Evolutionary conservation across 2,113 vertebrate species (phyloP), one percentile per base, ranked within the genome.

Genomic region (Natator depressus): DNA sequence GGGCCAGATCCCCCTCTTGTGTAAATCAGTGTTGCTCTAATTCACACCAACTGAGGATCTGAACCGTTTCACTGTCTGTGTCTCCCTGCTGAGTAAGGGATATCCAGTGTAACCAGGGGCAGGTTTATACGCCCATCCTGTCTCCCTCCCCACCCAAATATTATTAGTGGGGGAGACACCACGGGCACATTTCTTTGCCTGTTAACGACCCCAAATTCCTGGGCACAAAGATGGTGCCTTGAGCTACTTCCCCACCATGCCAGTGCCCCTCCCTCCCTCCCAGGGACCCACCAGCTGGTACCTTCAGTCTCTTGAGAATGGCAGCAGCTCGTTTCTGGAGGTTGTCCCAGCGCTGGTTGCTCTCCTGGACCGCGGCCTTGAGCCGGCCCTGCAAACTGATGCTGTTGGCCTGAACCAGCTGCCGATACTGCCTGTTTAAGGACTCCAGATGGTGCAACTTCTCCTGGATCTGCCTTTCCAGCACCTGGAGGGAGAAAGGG

Each of bases 401-500:
- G 65, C 9, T 96, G 72, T 5, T 50, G 2, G 4, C 42, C 76
- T 88, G 87, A 11, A 91, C 91, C 81, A 99, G 94, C 10, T 89
- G 94, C 42, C 95, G 95, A 42, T 98, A 98, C 91, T 92, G 97
- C 80, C 78, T 93, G 31, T 97, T 98, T 93, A 99, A 90, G 50
- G 89, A 11, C 89, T 98, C 98, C 96, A 98, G n/a, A 90, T 97
- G 97, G n/a, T 81, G 59, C 46, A 98, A 95, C 19, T 92, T 97
- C 49, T 95, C 88, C 3, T 95, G 94, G 1, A 98, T 95, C 84
- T 99, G 98, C 0, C 84, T 38, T 4, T 88, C 96, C 69, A 99
- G 93, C 85, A 94, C 94, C 98, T 98, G 94, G 10, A 72, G 5
- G 17, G 16, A 25, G 17, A 53, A 31, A 59, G n/a, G 24, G 42